Evolutionary conservation across 2,888 invertebrate genomes (phyloP), one percentile per base, ranked within the genome.

Genomic region (Caenorhabditis angaria): DNA sequence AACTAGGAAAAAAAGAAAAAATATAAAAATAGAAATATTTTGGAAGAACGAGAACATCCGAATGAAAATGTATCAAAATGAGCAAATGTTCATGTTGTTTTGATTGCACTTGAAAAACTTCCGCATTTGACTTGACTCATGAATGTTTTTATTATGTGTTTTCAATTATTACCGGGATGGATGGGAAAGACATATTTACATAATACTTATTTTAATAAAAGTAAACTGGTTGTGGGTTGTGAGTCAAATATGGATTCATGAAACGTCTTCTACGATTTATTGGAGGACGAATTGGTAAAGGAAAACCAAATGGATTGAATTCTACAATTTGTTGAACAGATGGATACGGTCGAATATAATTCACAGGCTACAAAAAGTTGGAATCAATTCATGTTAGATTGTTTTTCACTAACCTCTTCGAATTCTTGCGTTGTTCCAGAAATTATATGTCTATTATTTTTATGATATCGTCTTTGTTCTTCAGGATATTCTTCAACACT

Each of bases 401-500:
- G 10, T 41, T 41, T 41, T 14, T 41, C 5, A 41, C 41, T 18
- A 2, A 32, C 5, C 32, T 32, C 12, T 12, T 32, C 5, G 32
- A 18, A n/a, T n/a, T n/a, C n/a, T n/a, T n/a, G n/a, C 18, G 41
- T 41, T 41, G 10, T 18, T 12, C 41, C 14, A 10, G 41, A 6
- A 3, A 41, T 18, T 18, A 41, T 41, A 41, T 41, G 41, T 22
- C 50, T 3, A 22, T 22, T 22, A 20, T 8, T 6, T 22, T 10
- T 50, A 50, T 8, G 20, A 41, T 41, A 41, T 14, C 3, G 3
- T 41, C 41, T 41, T 18, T 41, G 41, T 14, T 41, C 41, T 14
- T 41, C 41, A 18, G 41, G 41, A 41, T 41, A 41, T 14, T 54
- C 54, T 27, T 18, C 10, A 27, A 65, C 60, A 55, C 70, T 70